Base-by-base conservation (phyloP, 2,888 invertebrate genomes). In the Volucella zonaria region DNA sequence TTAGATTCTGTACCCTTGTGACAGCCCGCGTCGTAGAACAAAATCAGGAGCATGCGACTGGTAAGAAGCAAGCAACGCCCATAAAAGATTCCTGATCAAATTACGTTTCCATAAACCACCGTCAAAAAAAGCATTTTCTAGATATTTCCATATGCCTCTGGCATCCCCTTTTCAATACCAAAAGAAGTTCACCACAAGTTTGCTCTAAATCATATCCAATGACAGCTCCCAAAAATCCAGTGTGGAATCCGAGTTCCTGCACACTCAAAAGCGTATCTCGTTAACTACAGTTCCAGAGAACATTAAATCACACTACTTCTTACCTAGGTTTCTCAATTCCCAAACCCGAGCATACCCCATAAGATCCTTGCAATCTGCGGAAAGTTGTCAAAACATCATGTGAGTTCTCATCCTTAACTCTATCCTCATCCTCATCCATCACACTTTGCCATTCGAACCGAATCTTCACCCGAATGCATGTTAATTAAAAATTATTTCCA, bases 401-500 rank as follows among this genome's bases (percentile, higher is more conserved):
- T 52, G 62, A 79, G 74, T 66, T 31, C 31, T 31, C 76, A 64
- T 64, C 64, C 62, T 64, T 58, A 47, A 43, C 49, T 8, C 18
- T 56, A 11, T 8, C 45, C 45, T 42, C 38, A 15, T 43, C 58
- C 31, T 4, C 6, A 31, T 54, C 42, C 62, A 42, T 10, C 45
- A 59, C 18, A 18, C 6, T 6, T 31, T 31, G 6, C 31, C 4
- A 31, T 31, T 31, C 31, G 31, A 73, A n/a, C n/a, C 73, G 2
- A n/a, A 31, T 42, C 54, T 42, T 45, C 54, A 70, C 59, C 66
- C 75, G 70, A 79, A 71, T 70, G 83, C 79, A 83, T 83, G 79
- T 79, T 83, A 79, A 83, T 79, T 83, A 83, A 83, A 75, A 83
- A 83, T 83, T 83, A 79, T 61, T 79, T 74, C 70, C 79, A 56